These are phyloP conservation scores for Eristalinus aeneus DNA, from an alignment of 2,888 invertebrate species.

Conservation along the genomic window DNA sequence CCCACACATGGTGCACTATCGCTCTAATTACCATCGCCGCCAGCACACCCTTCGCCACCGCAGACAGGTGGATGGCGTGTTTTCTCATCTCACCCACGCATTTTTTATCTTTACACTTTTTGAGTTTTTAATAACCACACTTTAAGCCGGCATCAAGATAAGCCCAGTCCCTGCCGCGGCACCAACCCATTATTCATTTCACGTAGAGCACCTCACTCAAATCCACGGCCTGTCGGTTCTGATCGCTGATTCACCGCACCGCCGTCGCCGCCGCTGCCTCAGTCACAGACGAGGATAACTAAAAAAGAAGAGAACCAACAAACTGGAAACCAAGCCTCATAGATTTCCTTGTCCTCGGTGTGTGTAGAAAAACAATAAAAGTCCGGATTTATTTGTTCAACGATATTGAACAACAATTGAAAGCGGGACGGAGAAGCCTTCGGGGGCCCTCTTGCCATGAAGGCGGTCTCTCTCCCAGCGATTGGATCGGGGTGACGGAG, in stretches of 20 bases:
- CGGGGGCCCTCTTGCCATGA: constrained; percentile 27
- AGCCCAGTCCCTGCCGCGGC: neutral
- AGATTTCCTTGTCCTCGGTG: constrained; percentile 39
- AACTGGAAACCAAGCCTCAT: constrained; percentile 43
- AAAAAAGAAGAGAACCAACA: constrained; percentile 15
- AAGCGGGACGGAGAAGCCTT: constrained; percentile 1
- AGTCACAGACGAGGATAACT: neutral
- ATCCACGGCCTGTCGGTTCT: constrained; percentile 11
- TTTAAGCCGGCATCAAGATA: constrained; percentile 48
- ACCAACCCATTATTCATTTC: constrained; percentile 33
- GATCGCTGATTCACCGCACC: constrained; percentile 46
- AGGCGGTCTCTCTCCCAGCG: neutral
- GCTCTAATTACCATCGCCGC: constrained; percentile 42
- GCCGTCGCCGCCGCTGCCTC: neutral
- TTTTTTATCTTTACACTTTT: constrained; percentile 29
- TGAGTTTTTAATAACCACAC: constrained; percentile 40
- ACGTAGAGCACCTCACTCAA: constrained; percentile 6
- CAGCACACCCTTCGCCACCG: neutral
- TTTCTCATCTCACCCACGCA: constrained; percentile 16
- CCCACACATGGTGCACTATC: constrained; percentile 40
- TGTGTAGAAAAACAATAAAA: constrained; percentile 16
- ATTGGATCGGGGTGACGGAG: neutral
- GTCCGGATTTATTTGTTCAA: constrained; percentile 42
- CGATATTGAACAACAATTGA: constrained; percentile 31
- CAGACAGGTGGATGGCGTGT: constrained; percentile 13